Base-by-base conservation (phyloP, 2,888 invertebrate species). In the Limnephilus auricula region DNA sequence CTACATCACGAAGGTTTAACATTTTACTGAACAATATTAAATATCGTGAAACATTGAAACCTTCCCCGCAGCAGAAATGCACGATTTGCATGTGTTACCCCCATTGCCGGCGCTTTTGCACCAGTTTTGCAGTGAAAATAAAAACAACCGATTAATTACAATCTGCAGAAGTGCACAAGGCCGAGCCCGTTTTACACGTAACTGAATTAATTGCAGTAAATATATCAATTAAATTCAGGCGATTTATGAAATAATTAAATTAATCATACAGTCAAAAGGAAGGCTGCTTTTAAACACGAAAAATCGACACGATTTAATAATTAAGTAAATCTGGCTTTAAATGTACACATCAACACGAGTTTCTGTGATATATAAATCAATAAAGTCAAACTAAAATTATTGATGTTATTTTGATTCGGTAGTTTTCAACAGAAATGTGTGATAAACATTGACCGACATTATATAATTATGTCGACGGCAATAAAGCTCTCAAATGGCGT, bases 71-170 rank as follows among this genome's bases (percentile, higher is more conserved):
- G 65, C 65, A n/a, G 65, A 65, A 65, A 65, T 65, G 65, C 65
- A 65, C 65, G 65, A 65, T 65, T 65, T 65, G 65, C 65, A 65
- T 65, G 65, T 65, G 65, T 65, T 65, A 65, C 65, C 65, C 65
- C 25, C 65, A 65, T 65, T 65, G 25, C 65, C n/a, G n/a, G 65
- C 25, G n/a, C 50, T 18, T 50, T 50, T 50, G 50, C 50, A 50
- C 65, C 65, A 65, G 25, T 65, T 65, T 25, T 65, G 65, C 65
- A n/a, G 65, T 65, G 65, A 65, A 65, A 65, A 65, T 25, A 65
- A 65, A 65, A 65, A 65, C 65, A 65, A 25, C 25, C n/a, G 65
- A 65, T 65, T 65, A 65, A 65, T 65, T 65, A 65, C 65, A 65
- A 6, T 65, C 25, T 65, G 65, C 65, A 65, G 65, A 65, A 65